A percentile compares a stretch with the other conserved stretches of the same genome.
phyloP scores from a whole-genome alignment of 35 echinoderm and acorn worm genomes.

The Strongylocentrotus purpuratus region DNA sequence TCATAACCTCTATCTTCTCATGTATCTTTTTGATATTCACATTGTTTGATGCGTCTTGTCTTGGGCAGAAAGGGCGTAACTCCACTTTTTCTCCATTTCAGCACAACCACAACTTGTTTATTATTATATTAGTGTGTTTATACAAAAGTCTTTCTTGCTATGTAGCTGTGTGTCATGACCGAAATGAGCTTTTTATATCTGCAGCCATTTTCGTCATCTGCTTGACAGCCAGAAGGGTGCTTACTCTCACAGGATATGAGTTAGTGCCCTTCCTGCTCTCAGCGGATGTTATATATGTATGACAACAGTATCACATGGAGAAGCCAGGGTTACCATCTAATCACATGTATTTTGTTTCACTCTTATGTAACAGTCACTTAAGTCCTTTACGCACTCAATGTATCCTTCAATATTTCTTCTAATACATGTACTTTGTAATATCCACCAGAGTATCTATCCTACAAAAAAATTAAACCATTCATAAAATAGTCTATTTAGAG shows the following conservation, averaged over 20 bases:
- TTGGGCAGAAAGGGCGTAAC: conserved; percentile 24
- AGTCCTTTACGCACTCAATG: neutral
- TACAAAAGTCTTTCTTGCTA: neutral
- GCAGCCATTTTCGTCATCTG: neutral
- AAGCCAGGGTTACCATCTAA: conserved; percentile 5
- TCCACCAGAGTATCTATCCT: neutral
- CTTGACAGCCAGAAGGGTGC: neutral
- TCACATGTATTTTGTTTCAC: neutral
- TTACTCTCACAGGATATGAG: neutral
- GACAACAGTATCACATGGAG: neutral
- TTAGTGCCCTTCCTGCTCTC: neutral
- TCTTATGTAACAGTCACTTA: neutral
- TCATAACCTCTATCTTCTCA: conserved; percentile 12
- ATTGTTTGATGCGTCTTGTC: neutral
- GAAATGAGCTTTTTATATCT: neutral
- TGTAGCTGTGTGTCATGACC: neutral
- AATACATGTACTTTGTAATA: neutral
- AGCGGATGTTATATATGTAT: neutral
- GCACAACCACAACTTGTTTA: neutral
- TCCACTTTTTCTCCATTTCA: neutral
- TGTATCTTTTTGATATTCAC: neutral
- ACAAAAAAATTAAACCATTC: neutral
- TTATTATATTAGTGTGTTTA: neutral
- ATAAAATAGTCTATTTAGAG: no score
- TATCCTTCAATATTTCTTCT: neutral